phyloP scores from a whole-genome alignment of 2,113 vertebrate species.

The Phyllostomus discolor region DNA sequence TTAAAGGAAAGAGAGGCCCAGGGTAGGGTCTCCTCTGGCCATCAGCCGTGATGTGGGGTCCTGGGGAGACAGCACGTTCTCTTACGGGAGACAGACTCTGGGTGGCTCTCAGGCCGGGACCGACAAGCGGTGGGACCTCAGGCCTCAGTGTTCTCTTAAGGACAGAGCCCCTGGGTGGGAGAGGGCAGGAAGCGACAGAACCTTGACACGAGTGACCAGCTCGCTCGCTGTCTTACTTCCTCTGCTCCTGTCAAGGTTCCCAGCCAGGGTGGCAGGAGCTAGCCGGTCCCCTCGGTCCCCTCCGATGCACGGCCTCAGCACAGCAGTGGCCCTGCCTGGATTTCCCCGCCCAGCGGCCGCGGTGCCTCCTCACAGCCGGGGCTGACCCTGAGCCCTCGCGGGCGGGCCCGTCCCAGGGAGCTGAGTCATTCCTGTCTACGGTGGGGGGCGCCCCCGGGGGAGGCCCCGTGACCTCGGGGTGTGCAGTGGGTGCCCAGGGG shows the following conservation, averaged over 20 bases:
- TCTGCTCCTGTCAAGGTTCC: neutral
- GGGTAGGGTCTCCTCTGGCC: neutral
- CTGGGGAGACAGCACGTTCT: fast-evolving
- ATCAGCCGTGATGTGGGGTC: fast-evolving
- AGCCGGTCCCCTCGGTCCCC: neutral
- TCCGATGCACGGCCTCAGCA: fast-evolving
- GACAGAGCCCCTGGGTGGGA: neutral
- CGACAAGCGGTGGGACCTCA: neutral
- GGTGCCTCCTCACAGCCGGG: neutral
- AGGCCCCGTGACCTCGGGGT: neutral
- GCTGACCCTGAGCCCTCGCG: neutral
- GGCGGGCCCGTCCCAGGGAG: neutral
- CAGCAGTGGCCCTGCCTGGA: neutral
- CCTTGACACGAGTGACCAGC: neutral
- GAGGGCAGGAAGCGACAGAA: neutral
- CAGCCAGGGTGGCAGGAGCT: neutral
- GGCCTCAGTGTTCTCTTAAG: neutral
- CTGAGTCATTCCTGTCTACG: neutral
- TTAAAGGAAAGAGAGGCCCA: neutral
- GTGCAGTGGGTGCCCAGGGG: neutral
- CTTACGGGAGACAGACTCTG: neutral
- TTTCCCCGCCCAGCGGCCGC: neutral
- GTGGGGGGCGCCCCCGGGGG: neutral
- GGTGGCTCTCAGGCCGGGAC: neutral
- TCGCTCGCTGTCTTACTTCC: neutral